Evolutionary conservation across 2,888 invertebrate species (phyloP), one percentile per base, ranked within the genome.

Genomic region (Pristionchus fissidentatus): DNA sequence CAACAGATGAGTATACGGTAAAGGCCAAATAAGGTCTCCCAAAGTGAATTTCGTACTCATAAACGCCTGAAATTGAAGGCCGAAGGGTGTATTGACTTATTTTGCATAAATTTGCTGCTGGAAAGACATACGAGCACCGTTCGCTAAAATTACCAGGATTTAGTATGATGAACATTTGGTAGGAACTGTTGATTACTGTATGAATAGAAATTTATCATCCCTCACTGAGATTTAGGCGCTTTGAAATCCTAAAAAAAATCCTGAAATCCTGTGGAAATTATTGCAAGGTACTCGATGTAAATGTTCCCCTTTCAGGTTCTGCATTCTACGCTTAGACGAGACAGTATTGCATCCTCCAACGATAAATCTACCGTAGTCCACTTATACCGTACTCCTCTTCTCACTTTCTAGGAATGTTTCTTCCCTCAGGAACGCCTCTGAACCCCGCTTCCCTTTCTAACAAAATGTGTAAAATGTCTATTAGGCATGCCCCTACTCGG

Each of bases 401-500:
- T n/a, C n/a, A n/a, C n/a, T n/a, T n/a, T n/a, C 70, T 70, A 70
- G 70, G 70, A 70, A 70, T 41, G 41, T 43, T 70, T n/a, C 35
- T 66, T 35, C 60, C 29, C 62, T 62, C 62, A 62, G 62, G 62
- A 35, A 32, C 38, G 22, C 66, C 19, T 19, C 22, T 41, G 70
- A 70, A 60, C 32, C 70, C 41, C 19, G 19, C 10, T 7, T 70
- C 22, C 10, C 43, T 70, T 70, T n/a, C 19, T 35, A 41, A 41
- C 43, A 41, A n/a, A 38, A 70, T 70, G 62, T 35, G 19, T 19
- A 19, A 32, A 62, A 38, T 41, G 41, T 8, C 70, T 41, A 41
- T 41, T 70, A 70, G 70, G 70, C 62, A 66, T 35, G 41, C 70
- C n/a, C n/a, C 70, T 70, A 70, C 70, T 70, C 70, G 70, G 5